These are phyloP conservation scores for Eilema sororculum DNA, from an alignment of 2,888 invertebrate species.

Conservation along the genomic window DNA sequence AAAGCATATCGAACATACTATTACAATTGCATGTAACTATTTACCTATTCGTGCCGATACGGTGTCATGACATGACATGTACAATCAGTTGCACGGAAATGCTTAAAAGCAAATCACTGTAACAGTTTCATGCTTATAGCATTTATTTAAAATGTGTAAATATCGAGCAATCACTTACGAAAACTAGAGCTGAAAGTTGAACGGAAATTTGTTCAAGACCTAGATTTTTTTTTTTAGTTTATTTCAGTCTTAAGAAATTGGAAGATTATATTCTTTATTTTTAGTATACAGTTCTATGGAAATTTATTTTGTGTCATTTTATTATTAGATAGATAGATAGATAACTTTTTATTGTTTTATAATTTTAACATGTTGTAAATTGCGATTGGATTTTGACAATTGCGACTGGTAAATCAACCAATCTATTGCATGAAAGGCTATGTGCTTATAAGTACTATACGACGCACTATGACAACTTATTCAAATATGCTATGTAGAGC, in stretches of 20 bases:
- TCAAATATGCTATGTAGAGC: no score
- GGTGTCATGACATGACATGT: not conserved
- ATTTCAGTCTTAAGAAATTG: not conserved
- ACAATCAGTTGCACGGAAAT: not conserved
- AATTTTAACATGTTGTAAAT: no score
- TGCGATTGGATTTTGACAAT: no score
- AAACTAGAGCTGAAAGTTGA: not conserved
- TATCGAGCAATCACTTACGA: conserved; percentile 6
- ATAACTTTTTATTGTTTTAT: no score
- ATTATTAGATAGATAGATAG: no score
- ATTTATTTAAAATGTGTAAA: conserved; percentile 2
- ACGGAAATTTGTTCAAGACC: not conserved
- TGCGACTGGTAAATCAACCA: no score
- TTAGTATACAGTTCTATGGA: not conserved
- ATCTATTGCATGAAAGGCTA: no score
- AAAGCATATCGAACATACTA: not conserved
- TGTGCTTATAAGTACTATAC: no score
- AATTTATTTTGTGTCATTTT: no score
- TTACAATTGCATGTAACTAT: conserved; percentile 1
- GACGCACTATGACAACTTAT: no score
- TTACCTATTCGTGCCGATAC: not conserved
- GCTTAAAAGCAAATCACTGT: conserved; percentile 8
- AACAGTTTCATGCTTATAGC: not conserved
- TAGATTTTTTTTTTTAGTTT: not conserved
- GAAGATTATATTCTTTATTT: not conserved